These are phyloP conservation scores for Urechis unicinctus DNA, from an alignment of 2,888 invertebrate genomes.

Conservation along the genomic window DNA sequence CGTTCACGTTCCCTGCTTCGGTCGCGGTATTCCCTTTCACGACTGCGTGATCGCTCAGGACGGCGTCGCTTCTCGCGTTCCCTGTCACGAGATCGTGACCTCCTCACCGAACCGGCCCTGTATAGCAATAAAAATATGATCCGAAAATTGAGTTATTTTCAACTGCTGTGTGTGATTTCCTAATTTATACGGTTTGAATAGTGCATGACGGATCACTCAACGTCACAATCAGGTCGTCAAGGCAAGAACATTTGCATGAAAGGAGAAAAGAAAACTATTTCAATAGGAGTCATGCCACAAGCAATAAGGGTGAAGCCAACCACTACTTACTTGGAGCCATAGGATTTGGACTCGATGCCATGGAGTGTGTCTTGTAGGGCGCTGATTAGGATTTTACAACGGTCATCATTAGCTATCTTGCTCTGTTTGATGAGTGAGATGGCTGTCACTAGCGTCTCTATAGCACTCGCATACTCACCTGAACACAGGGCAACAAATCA, in stretches of 20 bases:
- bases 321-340: constrained; percentile 56
- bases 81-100: constrained; percentile 75
- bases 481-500: too few relatives aligned
- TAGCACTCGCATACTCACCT: constrained; percentile 94
- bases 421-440: constrained; percentile 98
- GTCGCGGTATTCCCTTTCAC: constrained; percentile 59
- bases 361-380: constrained; percentile 93
- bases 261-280: neutral
- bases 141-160: too few relatives aligned
- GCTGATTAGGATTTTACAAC: constrained; percentile 95
- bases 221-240: too few relatives aligned
- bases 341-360: constrained; percentile 96
- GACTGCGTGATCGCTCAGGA: constrained; percentile 40
- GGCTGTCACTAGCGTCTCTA: constrained; percentile 96
- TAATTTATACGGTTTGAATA: too few relatives aligned
- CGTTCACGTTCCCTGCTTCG: constrained; percentile 43
- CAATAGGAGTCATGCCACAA: neutral
- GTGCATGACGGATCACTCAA: too few relatives aligned
- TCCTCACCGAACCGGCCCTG: constrained; percentile 43
- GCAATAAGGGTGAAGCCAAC: neutral
- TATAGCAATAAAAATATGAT: too few relatives aligned
- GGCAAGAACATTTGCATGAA: neutral
- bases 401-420: constrained; percentile 89
- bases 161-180: too few relatives aligned
- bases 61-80: constrained; percentile 43